Evolutionary conservation across 2,113 vertebrate genomes (phyloP).

Genomic region (Herpetotheres cachinnans): DNA sequence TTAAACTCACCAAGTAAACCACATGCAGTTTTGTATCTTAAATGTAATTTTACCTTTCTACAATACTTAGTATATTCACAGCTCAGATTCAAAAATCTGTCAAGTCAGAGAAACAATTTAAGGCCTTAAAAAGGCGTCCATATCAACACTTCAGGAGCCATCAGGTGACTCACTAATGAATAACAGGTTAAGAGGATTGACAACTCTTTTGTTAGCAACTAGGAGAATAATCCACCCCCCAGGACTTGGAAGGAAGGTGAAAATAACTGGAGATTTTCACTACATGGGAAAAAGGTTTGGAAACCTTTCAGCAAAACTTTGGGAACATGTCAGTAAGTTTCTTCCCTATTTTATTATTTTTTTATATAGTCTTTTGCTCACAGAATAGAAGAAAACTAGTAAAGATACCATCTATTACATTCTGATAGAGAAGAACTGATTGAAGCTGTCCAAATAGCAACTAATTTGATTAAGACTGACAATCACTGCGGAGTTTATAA

Average conservation of each 20-base stretch:
- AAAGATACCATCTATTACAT: not conserved
- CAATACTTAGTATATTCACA: not conserved
- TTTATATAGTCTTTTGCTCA: not conserved
- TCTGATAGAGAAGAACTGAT: not conserved
- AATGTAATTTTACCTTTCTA: not conserved
- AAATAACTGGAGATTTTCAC: not conserved
- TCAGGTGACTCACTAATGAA: not conserved
- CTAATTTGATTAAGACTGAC: not conserved
- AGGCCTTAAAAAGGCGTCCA: not conserved
- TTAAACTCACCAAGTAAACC: not conserved
- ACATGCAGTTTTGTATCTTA: not conserved
- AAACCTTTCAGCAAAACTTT: not conserved
- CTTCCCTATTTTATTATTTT: not conserved
- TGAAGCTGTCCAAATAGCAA: not conserved
- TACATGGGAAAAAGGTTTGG: fast-evolving
- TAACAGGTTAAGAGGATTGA: not conserved
- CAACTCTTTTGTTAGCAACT: not conserved
- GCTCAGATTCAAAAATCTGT: not conserved
- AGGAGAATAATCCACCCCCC: not conserved
- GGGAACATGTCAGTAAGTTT: not conserved
- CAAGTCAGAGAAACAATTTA: not conserved
- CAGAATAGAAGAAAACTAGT: not conserved
- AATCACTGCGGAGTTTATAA: not conserved
- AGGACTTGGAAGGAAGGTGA: not conserved
- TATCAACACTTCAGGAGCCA: not conserved